Evolutionary conservation across 30 jellyfish, hydroid and myxozoan genomes (phyloP).

Genomic region (Hydractinia echinata): DNA sequence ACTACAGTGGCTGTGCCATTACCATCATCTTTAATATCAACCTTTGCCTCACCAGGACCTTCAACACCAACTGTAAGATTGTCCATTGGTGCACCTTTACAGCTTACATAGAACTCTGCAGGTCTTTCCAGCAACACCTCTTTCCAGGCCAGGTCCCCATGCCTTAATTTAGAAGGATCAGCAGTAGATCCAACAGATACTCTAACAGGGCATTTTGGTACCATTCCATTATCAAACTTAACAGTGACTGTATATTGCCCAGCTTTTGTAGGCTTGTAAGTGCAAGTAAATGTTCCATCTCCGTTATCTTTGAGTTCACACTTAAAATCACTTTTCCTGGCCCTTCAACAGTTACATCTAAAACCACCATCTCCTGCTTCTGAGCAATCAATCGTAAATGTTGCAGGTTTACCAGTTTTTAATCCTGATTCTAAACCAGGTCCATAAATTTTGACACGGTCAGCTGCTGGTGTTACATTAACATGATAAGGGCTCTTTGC

Average conservation of each 20-base stretch:
- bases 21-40: slow-evolving; percentile 83
- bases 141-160: slow-evolving; percentile 97
- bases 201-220: slow-evolving; percentile 83
- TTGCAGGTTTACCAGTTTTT: slow-evolving; percentile 84
- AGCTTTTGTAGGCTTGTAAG: slow-evolving; percentile 80
- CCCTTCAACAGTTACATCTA: slow-evolving; percentile 81
- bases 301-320: slow-evolving; percentile 86
- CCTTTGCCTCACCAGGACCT: slow-evolving; percentile 97
- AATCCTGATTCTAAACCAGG: slow-evolving; percentile 90
- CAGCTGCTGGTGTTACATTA: slow-evolving; percentile 69
- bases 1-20: slow-evolving; percentile 62
- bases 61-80: slow-evolving; percentile 92
- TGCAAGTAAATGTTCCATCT: slow-evolving; percentile 92
- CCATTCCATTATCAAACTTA: slow-evolving; percentile 53
- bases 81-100: slow-evolving; percentile 65
- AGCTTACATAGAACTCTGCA: slow-evolving; percentile 91
- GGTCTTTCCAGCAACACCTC: slow-evolving; percentile 97
- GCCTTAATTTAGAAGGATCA: slow-evolving; percentile 81
- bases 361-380: slow-evolving; percentile 92
- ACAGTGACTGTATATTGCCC: slow-evolving; percentile 84
- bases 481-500: slow-evolving; percentile 95
- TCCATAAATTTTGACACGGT: slow-evolving; percentile 79
- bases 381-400: slow-evolving; percentile 72
- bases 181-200: slow-evolving; percentile 75
- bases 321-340: slow-evolving; percentile 83